These are phyloP conservation scores for Nibea coibor DNA, from an alignment of 2,113 vertebrate species.

Conservation along the genomic window DNA sequence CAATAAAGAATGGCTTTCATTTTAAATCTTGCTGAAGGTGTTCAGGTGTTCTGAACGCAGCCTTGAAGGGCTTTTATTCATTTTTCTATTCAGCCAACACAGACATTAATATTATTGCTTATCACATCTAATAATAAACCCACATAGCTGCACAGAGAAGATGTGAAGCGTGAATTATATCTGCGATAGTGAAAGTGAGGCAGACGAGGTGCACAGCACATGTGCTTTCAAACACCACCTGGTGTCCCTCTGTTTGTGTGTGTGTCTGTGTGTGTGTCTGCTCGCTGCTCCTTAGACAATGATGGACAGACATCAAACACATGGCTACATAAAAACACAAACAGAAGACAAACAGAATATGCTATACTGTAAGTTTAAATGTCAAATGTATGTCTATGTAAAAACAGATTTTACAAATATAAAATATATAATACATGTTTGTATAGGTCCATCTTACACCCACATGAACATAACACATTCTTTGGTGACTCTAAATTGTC, in stretches of 20 bases:
- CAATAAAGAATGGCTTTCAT: constrained; percentile 13
- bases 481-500: too few relatives aligned
- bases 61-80: constrained; percentile 39
- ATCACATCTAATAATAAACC: constrained; percentile 40
- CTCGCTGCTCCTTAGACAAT: background rate
- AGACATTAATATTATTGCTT: constrained; percentile 32
- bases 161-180: constrained; percentile 30
- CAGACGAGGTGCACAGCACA: constrained; percentile 4
- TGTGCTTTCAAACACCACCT: constrained; percentile 57
- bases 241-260: constrained; percentile 42
- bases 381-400: background rate
- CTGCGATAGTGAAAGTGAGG: constrained; percentile 9
- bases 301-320: background rate
- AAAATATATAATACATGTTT: background rate
- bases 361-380: background rate
- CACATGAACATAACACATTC: background rate
- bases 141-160: constrained; percentile 26
- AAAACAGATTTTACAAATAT: too few relatives aligned
- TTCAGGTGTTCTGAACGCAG: constrained; percentile 20
- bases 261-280: background rate
- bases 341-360: background rate
- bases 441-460: background rate
- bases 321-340: background rate
- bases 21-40: constrained; percentile 24
- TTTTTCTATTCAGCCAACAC: constrained; percentile 42